Conservation (phyloP, 2,888 invertebrate genomes). For the Trissolcus japonicus region DNA sequence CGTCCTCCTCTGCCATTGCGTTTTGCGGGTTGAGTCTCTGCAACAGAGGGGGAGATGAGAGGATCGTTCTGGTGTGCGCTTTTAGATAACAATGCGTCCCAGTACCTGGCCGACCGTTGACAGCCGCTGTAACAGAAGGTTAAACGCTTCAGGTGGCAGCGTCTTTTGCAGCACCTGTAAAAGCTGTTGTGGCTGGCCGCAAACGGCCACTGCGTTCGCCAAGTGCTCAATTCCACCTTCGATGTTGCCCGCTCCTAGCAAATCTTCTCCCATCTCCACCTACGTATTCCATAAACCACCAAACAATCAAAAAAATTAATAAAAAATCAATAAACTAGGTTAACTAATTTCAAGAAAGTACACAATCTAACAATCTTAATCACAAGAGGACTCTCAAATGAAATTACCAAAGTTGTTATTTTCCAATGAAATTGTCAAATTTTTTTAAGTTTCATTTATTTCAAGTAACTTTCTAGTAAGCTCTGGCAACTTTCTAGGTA, state of each 20-base stretch:
- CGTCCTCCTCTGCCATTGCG: constrained; percentile 72
- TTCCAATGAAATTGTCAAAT: not conserved
- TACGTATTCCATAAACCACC: constrained; percentile 71
- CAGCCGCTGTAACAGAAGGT: constrained; percentile 88
- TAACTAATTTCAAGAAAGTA: no score
- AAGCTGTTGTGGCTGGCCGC: constrained; percentile 94
- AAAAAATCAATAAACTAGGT: no score
- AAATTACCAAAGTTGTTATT: no score
- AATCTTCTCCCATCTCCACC: constrained; percentile 95
- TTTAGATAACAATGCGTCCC: constrained; percentile 39
- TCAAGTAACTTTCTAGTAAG: no score
- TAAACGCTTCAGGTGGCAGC: constrained; percentile 95
- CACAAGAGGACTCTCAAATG: no score
- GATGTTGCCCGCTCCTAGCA: constrained; percentile 89
- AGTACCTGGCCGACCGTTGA: constrained; percentile 81
- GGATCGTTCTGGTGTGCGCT: not conserved
- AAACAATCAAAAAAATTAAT: not conserved
- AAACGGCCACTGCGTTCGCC: constrained; percentile 97
- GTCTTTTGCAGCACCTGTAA: constrained; percentile 95
- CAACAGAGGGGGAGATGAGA: constrained; percentile 53
- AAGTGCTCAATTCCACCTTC: constrained; percentile 96
- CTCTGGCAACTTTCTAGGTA: no score
- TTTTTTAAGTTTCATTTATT: not conserved
- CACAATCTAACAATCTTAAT: no score
- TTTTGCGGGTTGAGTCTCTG: constrained; percentile 68